These are phyloP conservation scores for Luehdorfia chinensis DNA, from an alignment of 1,140 invertebrate species.

Conservation along the genomic window DNA sequence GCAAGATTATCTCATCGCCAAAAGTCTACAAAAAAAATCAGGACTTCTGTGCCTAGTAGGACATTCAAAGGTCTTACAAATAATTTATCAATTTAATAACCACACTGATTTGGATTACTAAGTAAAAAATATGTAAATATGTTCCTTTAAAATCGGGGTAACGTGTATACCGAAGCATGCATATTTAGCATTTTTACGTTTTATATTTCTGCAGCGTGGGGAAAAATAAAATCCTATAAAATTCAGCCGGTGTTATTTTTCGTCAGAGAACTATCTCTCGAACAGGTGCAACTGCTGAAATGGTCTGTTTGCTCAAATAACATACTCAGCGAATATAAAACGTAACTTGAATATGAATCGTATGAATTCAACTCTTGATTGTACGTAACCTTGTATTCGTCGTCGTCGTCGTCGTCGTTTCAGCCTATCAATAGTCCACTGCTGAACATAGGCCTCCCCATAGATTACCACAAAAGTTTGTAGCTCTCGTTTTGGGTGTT, in stretches of 20 bases:
- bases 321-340: conserved; percentile 39
- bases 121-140: background rate
- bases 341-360: conserved; percentile 27
- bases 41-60: too few relatives aligned
- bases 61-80: too few relatives aligned
- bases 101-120: too few relatives aligned
- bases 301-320: conserved; percentile 35
- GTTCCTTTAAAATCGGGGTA: background rate
- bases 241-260: conserved; percentile 40
- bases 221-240: conserved; percentile 36
- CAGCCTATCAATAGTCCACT: too few relatives aligned
- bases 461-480: too few relatives aligned
- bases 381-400: background rate
- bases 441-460: too few relatives aligned
- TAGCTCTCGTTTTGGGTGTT: too few relatives aligned
- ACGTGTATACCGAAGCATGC: background rate
- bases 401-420: too few relatives aligned
- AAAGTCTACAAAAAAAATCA: too few relatives aligned
- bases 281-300: conserved; percentile 35
- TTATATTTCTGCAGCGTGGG: conserved; percentile 19
- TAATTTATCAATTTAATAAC: too few relatives aligned
- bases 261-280: conserved; percentile 34
- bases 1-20: too few relatives aligned
- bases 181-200: conserved; percentile 17
- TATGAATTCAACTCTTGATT: conserved; percentile 33